Evolutionary conservation across 2,888 invertebrate genomes (phyloP), one percentile per base, ranked within the genome.

Genomic region (Perithous albicinctus): DNA sequence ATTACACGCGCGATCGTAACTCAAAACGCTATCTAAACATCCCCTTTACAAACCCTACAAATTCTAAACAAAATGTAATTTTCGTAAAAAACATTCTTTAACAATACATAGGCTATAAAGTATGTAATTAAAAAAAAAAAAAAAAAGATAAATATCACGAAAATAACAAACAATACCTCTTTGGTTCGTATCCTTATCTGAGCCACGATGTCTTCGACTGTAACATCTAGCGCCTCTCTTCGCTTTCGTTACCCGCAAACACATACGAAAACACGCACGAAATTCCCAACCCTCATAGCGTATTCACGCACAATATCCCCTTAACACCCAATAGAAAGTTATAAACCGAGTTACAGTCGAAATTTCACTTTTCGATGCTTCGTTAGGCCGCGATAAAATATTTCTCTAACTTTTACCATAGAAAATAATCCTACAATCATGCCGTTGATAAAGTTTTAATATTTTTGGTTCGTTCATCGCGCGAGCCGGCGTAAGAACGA

Each of bases 211-310:
- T 66, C 32, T 66, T 67, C 72, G 66, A 43, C 54, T 35, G 48
- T 61, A 35, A 73, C 72, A 51, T 72, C 64, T 59, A 76, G 23
- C 64, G 64, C 38, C 64, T 70, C 38, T 56, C 61, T 61, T 23
- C 43, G 56, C 46, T 75, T 51, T 48, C 43, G 38, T 54, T 38
- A 56, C 64, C 70, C 80, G 41, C 69, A 32, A n/a, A 29, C 72
- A 80, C 76, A 77, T 43, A 26, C 35, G 51, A 77, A 77, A 77
- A 80, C 80, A 80, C 80, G 77, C 80, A 80, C 80, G 77, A 67
- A 67, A 67, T 41, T 66, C 51, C 67, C 64, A 66, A 66, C 77
- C 72, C 61, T 38, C 80, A 48, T 59, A 43, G 38, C 48, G 23
- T n/a, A 18, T 35, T 0, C 29, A n/a, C 67, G n/a, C 59, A 54